These are phyloP conservation scores for Anthopleura sola DNA, from an alignment of 64 coral and sea anemone species.

Conservation along the genomic window DNA sequence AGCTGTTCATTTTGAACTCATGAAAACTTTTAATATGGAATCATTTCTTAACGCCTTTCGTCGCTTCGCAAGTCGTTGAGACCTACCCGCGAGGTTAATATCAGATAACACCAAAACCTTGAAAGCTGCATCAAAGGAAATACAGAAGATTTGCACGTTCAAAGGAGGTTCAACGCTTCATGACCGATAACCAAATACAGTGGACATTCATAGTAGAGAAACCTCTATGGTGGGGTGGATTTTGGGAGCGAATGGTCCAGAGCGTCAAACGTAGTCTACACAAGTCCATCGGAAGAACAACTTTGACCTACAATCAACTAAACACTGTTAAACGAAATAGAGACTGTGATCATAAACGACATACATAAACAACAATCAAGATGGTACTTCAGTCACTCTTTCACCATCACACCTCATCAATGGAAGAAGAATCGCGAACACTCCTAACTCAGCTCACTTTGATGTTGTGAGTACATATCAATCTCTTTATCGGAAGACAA, in stretches of 20 bases:
- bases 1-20: conserved; percentile 47
- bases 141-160: neutral
- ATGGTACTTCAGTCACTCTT: conserved; percentile 32
- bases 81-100: neutral
- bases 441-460: conserved; percentile 42
- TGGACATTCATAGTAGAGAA: conserved; percentile 51
- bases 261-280: conserved; percentile 34
- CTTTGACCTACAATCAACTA: conserved; percentile 17
- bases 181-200: conserved; percentile 21
- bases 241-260: conserved; percentile 46
- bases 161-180: neutral
- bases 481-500: neutral
- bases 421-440: conserved; percentile 31
- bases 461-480: conserved; percentile 60
- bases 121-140: conserved; percentile 16
- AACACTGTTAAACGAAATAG: conserved; percentile 36
- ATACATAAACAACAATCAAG: conserved; percentile 27
- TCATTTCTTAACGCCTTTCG: neutral
- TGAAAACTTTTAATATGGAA: neutral
- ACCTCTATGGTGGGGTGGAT: conserved; percentile 58
- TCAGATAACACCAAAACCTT: conserved; percentile 50
- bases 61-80: conserved; percentile 22
- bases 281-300: conserved; percentile 24
- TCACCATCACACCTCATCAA: conserved; percentile 58
- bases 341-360: conserved; percentile 11